Percentiles rank a stretch among this genome's conserved stretches.
phyloP scores from a whole-genome alignment of 2,113 vertebrate genomes.

The Ornithorhynchus anatinus region DNA sequence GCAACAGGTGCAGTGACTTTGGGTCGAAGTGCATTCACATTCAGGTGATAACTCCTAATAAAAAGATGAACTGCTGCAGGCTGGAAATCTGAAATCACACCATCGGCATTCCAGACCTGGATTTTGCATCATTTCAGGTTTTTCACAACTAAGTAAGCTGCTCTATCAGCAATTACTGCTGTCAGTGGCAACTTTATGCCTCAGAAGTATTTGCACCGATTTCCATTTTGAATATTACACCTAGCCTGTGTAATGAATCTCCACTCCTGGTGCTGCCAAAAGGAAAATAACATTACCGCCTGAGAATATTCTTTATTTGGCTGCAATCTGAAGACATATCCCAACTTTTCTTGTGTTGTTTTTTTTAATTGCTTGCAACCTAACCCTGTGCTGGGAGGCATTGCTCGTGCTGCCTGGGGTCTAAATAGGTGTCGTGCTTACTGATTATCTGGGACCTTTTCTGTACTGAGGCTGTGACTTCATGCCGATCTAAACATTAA shows the following conservation, averaged over 20 bases:
- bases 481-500: slow-evolving; percentile 63
- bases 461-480: slow-evolving; percentile 55
- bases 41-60: slow-evolving; percentile 54
- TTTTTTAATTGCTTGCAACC: slow-evolving; percentile 56
- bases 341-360: slow-evolving; percentile 12
- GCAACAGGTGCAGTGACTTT: slow-evolving; percentile 70
- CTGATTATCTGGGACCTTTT: slow-evolving; percentile 27
- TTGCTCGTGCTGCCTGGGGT: slow-evolving; percentile 14
- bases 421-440: slow-evolving; percentile 39
- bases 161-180: slow-evolving; percentile 70
- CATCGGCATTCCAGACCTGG: slow-evolving; percentile 23
- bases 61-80: slow-evolving; percentile 53
- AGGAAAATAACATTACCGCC: slow-evolving; percentile 9
- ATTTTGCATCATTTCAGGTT: slow-evolving; percentile 36
- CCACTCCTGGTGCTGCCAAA: slow-evolving; percentile 44
- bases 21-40: slow-evolving; percentile 63
- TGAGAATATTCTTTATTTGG: slow-evolving; percentile 46
- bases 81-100: slow-evolving; percentile 30
- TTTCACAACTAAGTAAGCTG: slow-evolving; percentile 29
- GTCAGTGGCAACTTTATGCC: slow-evolving; percentile 61
- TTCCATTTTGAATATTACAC: slow-evolving; percentile 55
- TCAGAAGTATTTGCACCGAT: slow-evolving; percentile 46
- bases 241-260: slow-evolving; percentile 46
- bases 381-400: slow-evolving; percentile 44
- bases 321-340: slow-evolving; percentile 55